A percentile compares a stretch with the other conserved stretches of the same genome.
These are phyloP conservation scores for Tragelaphus eurycerus DNA, from an alignment of 2,797 vertebrate genomes.

Conservation along the genomic window DNA sequence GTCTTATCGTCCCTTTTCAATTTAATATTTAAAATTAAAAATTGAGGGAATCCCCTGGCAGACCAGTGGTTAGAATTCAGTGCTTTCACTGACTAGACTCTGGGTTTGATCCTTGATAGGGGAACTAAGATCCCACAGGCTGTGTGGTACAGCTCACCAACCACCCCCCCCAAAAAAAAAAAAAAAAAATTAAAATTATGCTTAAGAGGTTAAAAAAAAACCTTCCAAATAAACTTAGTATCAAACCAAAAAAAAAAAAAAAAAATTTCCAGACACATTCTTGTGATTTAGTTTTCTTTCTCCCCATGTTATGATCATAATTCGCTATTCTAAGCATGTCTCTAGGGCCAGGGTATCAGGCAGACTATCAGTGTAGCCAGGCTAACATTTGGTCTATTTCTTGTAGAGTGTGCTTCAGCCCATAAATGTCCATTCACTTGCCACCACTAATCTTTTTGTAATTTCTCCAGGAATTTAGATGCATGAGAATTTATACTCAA, in stretches of 20 bases:
- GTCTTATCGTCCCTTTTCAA: not conserved
- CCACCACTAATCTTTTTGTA: not conserved
- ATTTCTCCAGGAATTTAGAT: not conserved
- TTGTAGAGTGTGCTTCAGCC: not conserved
- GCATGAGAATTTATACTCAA: not conserved
- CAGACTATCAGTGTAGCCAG: not conserved
- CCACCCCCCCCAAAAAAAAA: rapidly evolving
- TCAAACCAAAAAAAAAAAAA: not conserved
- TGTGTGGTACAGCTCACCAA: not conserved
- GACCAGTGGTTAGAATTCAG: not conserved
- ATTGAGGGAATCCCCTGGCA: not conserved
- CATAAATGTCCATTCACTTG: not conserved
- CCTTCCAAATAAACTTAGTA: not conserved
- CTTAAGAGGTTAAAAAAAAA: not conserved
- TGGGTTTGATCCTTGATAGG: not conserved
- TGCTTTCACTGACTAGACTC: not conserved
- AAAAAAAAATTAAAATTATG: not conserved
- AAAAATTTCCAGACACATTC: not conserved
- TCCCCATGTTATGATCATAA: not conserved
- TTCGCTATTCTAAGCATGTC: not conserved
- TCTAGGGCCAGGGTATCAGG: too few species aligned
- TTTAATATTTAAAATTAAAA: not conserved
- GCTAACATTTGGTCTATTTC: not conserved
- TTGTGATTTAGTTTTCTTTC: not conserved
- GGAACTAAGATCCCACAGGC: not conserved